These are phyloP conservation scores for Pitangus sulphuratus DNA, from an alignment of 2,797 vertebrate species.

Conservation along the genomic window DNA sequence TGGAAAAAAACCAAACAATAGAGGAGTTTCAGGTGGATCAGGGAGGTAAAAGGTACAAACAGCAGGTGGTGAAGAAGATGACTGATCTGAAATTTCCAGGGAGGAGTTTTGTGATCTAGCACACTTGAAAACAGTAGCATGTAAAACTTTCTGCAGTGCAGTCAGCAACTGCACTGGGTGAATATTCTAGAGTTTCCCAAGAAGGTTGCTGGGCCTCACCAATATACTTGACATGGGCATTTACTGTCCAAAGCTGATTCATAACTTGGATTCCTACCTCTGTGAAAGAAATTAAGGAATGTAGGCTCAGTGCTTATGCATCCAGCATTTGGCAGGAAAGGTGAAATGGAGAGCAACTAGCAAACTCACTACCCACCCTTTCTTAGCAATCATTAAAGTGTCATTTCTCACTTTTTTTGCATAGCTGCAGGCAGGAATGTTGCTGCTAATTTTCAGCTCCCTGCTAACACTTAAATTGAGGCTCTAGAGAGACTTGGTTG, in stretches of 20 bases:
- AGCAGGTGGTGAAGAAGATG: background rate
- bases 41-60: background rate
- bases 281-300: background rate
- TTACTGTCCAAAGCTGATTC: background rate
- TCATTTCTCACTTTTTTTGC: slow-evolving; percentile 45
- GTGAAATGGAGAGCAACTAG: slow-evolving; percentile 32
- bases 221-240: background rate
- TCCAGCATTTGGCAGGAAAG: background rate
- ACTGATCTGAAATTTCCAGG: background rate
- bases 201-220: background rate
- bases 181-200: background rate
- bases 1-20: background rate
- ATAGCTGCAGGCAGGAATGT: slow-evolving; percentile 28
- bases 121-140: fast-evolving
- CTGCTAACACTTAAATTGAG: slow-evolving; percentile 65
- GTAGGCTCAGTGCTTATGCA: background rate
- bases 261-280: background rate
- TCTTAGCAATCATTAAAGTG: slow-evolving; percentile 60
- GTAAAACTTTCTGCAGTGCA: background rate
- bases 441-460: slow-evolving; percentile 68
- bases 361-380: slow-evolving; percentile 10
- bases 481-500: slow-evolving; percentile 41
- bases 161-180: background rate
- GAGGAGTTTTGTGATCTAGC: background rate
- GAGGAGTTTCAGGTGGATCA: background rate